These are phyloP conservation scores for Drosophila lowei DNA, from an alignment of 1,140 invertebrate species.

Conservation along the genomic window DNA sequence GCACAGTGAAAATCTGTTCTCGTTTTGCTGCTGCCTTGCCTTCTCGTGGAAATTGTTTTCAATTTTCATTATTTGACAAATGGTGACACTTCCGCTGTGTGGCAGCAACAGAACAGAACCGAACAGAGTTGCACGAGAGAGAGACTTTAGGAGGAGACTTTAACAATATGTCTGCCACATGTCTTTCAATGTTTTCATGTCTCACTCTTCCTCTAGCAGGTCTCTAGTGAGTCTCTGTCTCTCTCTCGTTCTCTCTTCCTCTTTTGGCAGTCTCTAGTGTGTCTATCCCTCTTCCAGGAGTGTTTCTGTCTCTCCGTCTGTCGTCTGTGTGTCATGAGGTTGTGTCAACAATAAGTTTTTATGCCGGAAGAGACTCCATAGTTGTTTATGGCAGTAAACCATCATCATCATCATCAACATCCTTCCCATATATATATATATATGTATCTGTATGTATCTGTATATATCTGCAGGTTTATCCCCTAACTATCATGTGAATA, in stretches of 20 bases:
- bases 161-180: constrained; percentile 70
- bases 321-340: constrained; percentile 65
- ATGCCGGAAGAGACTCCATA: constrained; percentile 64
- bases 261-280: too few species aligned
- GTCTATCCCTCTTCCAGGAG: not conserved
- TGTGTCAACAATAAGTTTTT: constrained; percentile 81
- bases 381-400: constrained; percentile 68
- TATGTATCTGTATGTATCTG: not conserved
- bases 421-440: not conserved
- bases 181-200: not conserved
- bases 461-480: constrained; percentile 1
- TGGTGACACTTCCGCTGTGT: constrained; percentile 82
- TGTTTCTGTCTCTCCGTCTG: not conserved
- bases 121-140: too few species aligned
- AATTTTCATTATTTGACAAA: constrained; percentile 83
- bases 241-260: too few species aligned
- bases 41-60: constrained; percentile 77
- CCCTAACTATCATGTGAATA: constrained; percentile 60
- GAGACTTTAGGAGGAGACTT: constrained; percentile 40
- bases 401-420: constrained; percentile 45
- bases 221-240: too few species aligned
- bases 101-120: constrained; percentile 39
- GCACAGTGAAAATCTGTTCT: constrained; percentile 46
- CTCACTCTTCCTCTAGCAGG: not conserved
- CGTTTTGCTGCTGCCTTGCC: constrained; percentile 15